Percentiles rank a stretch among this genome's conserved stretches.
phyloP scores from a whole-genome alignment of 2,113 vertebrate genomes.

The Notechis scutatus region DNA sequence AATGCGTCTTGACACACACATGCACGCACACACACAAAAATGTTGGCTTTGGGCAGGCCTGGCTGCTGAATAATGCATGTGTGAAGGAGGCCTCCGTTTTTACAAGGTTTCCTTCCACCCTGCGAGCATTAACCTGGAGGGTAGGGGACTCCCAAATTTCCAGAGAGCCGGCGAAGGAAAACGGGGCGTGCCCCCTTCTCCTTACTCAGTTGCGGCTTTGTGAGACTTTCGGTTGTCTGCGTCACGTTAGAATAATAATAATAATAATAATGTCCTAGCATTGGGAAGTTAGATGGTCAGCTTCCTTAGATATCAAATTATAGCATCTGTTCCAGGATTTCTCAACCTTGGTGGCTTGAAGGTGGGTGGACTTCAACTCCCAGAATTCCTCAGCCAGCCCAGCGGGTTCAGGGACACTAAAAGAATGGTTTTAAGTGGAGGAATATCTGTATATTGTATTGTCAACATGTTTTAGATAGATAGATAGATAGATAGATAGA shows the following conservation, averaged over 20 bases:
- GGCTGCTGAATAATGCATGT: background rate
- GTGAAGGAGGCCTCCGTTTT: background rate
- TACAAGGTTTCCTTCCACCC: background rate
- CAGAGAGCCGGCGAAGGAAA: background rate
- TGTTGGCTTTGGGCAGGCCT: background rate
- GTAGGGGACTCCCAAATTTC: background rate
- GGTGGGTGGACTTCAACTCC: background rate
- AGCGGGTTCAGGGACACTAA: too few relatives aligned
- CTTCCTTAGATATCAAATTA: background rate
- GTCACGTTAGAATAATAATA: background rate
- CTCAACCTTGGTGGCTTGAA: background rate
- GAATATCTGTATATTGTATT: too few relatives aligned
- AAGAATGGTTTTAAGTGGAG: too few relatives aligned
- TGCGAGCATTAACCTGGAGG: background rate
- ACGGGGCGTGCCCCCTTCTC: background rate
- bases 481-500: too few relatives aligned
- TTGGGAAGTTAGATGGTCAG: too few relatives aligned
- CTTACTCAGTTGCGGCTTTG: background rate
- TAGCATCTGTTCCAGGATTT: background rate
- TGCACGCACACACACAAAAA: too few relatives aligned
- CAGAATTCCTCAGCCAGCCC: background rate
- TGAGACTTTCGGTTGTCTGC: background rate
- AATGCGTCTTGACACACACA: background rate
- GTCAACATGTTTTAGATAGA: too few relatives aligned
- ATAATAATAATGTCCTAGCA: too few relatives aligned